Evolutionary conservation across 2,888 invertebrate species (phyloP).

Genomic region (Malthinus seriepunctatus): DNA sequence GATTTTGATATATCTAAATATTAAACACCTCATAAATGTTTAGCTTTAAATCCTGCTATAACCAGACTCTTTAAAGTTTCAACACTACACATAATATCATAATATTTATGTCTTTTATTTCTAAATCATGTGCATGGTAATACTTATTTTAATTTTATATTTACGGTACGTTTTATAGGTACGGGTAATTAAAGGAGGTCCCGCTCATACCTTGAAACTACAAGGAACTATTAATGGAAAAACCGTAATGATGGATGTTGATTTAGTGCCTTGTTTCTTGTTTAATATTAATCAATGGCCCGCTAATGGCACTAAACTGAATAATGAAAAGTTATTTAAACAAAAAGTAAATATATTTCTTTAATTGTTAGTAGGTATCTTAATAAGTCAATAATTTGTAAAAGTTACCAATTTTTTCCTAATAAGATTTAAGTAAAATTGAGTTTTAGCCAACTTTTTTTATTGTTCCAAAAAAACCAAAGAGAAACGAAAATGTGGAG

Average conservation of each 20-base stretch:
- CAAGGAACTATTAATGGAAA: conserved; percentile 23
- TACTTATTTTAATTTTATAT: too few relatives aligned
- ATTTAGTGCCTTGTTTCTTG: conserved; percentile 50
- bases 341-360: too few relatives aligned
- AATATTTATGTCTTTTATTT: too few relatives aligned
- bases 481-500: conserved; percentile 16
- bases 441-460: conserved; percentile 36
- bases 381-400: not conserved
- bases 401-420: not conserved
- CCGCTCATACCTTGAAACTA: conserved; percentile 61
- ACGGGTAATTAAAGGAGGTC: conserved; percentile 56
- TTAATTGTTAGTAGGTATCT: not conserved
- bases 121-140: too few relatives aligned
- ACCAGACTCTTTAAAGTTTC: too few relatives aligned
- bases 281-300: conserved; percentile 45
- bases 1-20: too few relatives aligned
- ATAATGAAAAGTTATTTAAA: too few relatives aligned
- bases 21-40: too few relatives aligned
- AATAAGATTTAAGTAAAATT: not conserved
- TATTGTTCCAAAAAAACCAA: conserved; percentile 45
- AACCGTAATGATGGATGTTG: conserved; percentile 55
- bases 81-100: too few relatives aligned
- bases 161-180: conserved; percentile 43
- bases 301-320: too few relatives aligned
- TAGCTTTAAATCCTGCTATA: too few relatives aligned